These are phyloP conservation scores for Cheilosia scutellata DNA, from an alignment of 2,888 invertebrate species.

Conservation along the genomic window DNA sequence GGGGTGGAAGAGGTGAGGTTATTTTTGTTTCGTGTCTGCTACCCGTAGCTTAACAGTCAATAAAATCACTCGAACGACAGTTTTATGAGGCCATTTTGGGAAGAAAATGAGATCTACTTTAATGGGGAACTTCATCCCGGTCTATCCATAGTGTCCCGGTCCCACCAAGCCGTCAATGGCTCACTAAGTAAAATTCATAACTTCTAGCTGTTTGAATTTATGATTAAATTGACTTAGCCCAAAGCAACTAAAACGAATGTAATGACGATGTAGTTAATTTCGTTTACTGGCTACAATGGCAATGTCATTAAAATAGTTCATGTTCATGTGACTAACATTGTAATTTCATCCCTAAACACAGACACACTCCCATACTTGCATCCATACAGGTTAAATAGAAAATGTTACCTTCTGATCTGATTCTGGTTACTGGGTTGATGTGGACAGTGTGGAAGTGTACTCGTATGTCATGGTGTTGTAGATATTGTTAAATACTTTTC, in stretches of 20 bases:
- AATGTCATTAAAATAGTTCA: slow-evolving; percentile 40
- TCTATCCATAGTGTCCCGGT: slow-evolving; percentile 7
- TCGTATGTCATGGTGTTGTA: too few species aligned
- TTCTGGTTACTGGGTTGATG: too few species aligned
- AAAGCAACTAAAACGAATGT: slow-evolving; percentile 8
- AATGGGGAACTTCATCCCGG: slow-evolving; percentile 27
- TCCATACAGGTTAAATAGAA: too few species aligned
- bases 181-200: slow-evolving; percentile 47
- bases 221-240: slow-evolving; percentile 30
- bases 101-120: slow-evolving; percentile 58
- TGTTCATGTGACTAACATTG: slow-evolving; percentile 49
- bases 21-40: slow-evolving; percentile 1
- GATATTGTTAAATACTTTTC: too few species aligned
- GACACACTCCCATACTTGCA: too few species aligned
- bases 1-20: slow-evolving; percentile 21
- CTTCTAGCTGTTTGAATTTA: slow-evolving; percentile 46
- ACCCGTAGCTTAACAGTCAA: slow-evolving; percentile 57
- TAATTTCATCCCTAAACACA: not conserved
- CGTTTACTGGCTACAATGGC: slow-evolving; percentile 10
- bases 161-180: not conserved
- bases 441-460: too few species aligned
- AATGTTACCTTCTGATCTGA: too few species aligned
- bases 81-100: slow-evolving; percentile 56
- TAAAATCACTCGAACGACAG: slow-evolving; percentile 58
- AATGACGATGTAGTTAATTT: slow-evolving; percentile 28